These are phyloP conservation scores for Leucophenga varia DNA, from an alignment of 1,140 invertebrate genomes.

Conservation along the genomic window DNA sequence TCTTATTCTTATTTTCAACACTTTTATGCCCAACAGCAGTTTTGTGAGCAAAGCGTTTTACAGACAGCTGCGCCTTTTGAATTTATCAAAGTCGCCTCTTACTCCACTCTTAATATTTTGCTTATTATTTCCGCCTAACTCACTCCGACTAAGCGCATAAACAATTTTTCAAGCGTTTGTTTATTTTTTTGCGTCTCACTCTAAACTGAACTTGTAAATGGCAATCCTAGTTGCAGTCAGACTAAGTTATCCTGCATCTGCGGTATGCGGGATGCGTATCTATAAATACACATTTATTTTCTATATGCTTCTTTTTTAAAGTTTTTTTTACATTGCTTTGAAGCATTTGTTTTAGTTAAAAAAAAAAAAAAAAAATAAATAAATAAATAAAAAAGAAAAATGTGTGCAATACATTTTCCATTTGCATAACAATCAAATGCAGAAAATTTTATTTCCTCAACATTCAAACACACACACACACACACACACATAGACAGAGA, in stretches of 20 bases:
- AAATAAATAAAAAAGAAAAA: no score
- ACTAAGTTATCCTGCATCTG: no score
- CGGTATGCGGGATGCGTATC: no score
- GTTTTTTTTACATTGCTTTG: neutral
- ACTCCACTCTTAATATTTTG: neutral
- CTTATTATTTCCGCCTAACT: neutral
- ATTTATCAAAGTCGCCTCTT: neutral
- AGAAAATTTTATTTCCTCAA: conserved; percentile 13
- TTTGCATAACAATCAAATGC: conserved; percentile 21
- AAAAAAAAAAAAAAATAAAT: no score
- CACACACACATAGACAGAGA: conserved; percentile 2
- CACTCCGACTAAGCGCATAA: neutral
- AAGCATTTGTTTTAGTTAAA: neutral
- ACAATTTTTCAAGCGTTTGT: neutral
- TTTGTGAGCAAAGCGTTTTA: no score
- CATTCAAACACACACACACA: conserved; percentile 13
- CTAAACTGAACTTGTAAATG: neutral
- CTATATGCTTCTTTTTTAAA: neutral
- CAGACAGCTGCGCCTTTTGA: no score
- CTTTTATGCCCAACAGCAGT: no score
- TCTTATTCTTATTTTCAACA: neutral
- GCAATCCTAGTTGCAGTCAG: neutral
- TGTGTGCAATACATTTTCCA: conserved; percentile 1
- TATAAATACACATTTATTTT: neutral
- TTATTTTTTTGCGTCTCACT: neutral